Evolutionary conservation across 2,797 vertebrate genomes (phyloP), one percentile per base, ranked within the genome.

Genomic region (Trachurus trachurus): DNA sequence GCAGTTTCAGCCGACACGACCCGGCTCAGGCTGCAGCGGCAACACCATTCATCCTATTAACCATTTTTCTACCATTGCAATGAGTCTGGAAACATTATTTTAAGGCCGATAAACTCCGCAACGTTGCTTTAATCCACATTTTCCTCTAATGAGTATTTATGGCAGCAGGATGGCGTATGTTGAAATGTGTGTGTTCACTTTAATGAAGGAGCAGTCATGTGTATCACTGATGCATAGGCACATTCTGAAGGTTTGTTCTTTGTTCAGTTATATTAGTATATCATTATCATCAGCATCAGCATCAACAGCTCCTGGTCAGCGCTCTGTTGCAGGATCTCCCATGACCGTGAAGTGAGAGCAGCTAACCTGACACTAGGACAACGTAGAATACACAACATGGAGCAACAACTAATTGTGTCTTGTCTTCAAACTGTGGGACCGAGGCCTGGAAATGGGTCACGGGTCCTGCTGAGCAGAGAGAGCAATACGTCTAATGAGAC

Each of bases 371-470:
- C n/a, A 6, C 8, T 0, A 45, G 44, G 31, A 21, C 9, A 21
- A 50, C 9, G 47, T 19, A 4, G 47, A 50, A 49, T 2, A 49
- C 26, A 26, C 26, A 26, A 10, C 3, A n/a, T 10, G 40, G 64
- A 26, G 52, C 13, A 21, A 19, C 1, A 21, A 42, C 21, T 1
- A 0, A 56, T 3, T 29, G 39, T 42, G 65, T 68, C n/a, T 17
- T 63, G 26, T 1, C 26, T 26, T 26, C 45, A 63, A 22, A 50
- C 60, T 52, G 66, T 17, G 66, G 42, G n/a, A 47, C 3, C 3
- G 22, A 52, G 64, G 65, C 29, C 50, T 52, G 19, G 61, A 78
- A 78, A 7, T 81, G 78, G 67, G 75, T 85, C 78, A 70, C 2
- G 42, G 67, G 59, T 65, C 31, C 66, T 19, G 63, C 21, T 59